phyloP scores from a whole-genome alignment of 2,113 vertebrate species.

The Anhinga rufa region DNA sequence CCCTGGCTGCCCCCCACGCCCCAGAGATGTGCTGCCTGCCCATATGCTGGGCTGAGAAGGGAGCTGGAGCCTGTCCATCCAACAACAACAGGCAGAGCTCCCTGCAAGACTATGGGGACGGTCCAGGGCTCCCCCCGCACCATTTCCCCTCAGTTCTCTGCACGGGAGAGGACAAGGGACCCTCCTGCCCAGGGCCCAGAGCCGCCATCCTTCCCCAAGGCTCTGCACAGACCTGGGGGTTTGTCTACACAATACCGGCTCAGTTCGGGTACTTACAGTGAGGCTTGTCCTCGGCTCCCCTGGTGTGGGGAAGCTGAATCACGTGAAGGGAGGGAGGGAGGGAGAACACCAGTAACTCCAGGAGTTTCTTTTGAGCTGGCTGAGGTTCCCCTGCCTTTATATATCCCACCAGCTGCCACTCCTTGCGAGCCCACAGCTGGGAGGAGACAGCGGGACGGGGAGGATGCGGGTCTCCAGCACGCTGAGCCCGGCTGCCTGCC shows the following conservation, averaged over 20 bases:
- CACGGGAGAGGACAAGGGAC: too few species aligned
- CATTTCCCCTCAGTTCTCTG: not conserved
- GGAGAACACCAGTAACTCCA: not conserved
- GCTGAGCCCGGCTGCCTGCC: not conserved
- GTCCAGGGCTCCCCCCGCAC: not conserved
- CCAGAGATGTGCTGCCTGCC: not conserved
- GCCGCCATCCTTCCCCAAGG: not conserved
- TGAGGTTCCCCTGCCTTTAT: conserved; percentile 38
- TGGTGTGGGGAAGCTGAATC: not conserved
- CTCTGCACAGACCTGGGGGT: accelerated
- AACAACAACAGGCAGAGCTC: not conserved
- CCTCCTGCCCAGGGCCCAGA: not conserved
- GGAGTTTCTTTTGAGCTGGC: conserved; percentile 27
- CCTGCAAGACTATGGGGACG: not conserved
- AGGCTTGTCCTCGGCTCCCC: not conserved
- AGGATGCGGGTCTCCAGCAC: conserved; percentile 6
- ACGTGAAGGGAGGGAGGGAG: not conserved
- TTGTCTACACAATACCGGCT: not conserved
- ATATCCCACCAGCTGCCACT: conserved; percentile 45
- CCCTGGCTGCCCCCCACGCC: not conserved
- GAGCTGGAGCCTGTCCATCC: not conserved
- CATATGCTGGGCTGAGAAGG: not conserved
- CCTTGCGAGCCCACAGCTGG: conserved; percentile 32
- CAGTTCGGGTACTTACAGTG: conserved; percentile 15
- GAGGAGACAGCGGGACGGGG: conserved; percentile 54